phyloP scores from a whole-genome alignment of 2,113 vertebrate genomes.

The Todiramphus chloris region DNA sequence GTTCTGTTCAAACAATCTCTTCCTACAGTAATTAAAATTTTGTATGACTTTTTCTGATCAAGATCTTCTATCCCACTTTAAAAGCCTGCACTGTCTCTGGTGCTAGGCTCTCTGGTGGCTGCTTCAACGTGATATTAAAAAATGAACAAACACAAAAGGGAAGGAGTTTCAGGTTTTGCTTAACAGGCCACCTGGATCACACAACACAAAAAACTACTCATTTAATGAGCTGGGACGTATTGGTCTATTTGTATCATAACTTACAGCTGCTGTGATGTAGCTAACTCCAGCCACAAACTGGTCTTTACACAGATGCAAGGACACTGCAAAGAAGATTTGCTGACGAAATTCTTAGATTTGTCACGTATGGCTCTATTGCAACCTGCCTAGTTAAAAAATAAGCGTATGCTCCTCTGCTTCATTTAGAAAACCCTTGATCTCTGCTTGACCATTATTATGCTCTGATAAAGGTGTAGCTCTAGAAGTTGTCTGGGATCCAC shows the following conservation, averaged over 20 bases:
- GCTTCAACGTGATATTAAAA: not conserved
- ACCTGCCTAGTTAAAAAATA: not conserved
- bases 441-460: not conserved
- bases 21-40: not conserved
- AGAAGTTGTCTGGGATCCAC: not conserved
- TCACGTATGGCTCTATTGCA: not conserved
- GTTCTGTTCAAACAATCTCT: not conserved
- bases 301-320: not conserved
- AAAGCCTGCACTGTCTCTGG: accelerated
- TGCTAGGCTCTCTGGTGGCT: not conserved
- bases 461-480: not conserved
- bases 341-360: not conserved
- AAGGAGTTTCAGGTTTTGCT: not conserved
- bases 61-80: not conserved
- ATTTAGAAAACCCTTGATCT: not conserved
- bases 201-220: not conserved
- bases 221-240: not conserved
- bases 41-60: not conserved
- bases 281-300: not conserved
- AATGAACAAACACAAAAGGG: not conserved
- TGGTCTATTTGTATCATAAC: not conserved
- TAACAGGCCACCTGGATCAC: not conserved
- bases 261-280: not conserved
- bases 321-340: not conserved
- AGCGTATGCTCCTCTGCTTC: not conserved